A percentile compares a stretch with the other conserved stretches of the same genome.
Evolutionary conservation across 1,140 invertebrate genomes (phyloP).

Genomic region (Proctacanthus coquilletti): DNA sequence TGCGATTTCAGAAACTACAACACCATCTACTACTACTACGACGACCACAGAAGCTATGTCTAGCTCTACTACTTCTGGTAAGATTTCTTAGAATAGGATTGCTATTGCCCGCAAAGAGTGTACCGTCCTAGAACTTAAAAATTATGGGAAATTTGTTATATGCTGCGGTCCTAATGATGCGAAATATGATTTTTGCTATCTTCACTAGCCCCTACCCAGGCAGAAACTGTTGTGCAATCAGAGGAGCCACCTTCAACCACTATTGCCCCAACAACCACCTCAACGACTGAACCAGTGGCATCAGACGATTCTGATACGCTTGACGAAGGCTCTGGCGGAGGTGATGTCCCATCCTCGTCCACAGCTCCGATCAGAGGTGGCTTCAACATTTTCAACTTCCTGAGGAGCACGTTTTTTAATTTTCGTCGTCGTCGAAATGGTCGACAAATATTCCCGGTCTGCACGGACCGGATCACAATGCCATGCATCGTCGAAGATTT

Average conservation of each 20-base stretch:
- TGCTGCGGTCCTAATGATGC: too few species aligned
- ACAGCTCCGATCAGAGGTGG: slow-evolving; percentile 13
- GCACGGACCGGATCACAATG: slow-evolving; percentile 55
- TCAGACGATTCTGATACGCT: slow-evolving; percentile 15
- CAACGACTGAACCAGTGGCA: slow-evolving; percentile 12
- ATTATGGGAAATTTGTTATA: too few species aligned
- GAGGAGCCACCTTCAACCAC: too few species aligned
- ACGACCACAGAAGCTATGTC: background rate
- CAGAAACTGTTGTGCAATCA: too few species aligned
- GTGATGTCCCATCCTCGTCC: slow-evolving; percentile 5
- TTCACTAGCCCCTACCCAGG: too few species aligned
- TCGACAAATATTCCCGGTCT: slow-evolving; percentile 33
- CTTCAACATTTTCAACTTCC: slow-evolving; percentile 18
- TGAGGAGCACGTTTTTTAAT: slow-evolving; percentile 12
- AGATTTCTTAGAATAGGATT: too few species aligned
- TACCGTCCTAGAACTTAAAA: too few species aligned
- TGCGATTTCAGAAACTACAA: background rate
- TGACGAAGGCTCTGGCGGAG: slow-evolving; percentile 30
- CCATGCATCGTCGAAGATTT: slow-evolving; percentile 72
- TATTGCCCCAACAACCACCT: slow-evolving; percentile 6
- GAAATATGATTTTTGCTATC: too few species aligned
- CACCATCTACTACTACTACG: background rate
- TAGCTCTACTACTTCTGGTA: too few species aligned
- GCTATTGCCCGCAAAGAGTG: too few species aligned
- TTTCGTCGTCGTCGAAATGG: slow-evolving; percentile 12